Percentiles rank a stretch among this genome's conserved stretches.
Evolutionary conservation across 2,113 vertebrate genomes (phyloP).

Genomic region (Casuarius casuarius): DNA sequence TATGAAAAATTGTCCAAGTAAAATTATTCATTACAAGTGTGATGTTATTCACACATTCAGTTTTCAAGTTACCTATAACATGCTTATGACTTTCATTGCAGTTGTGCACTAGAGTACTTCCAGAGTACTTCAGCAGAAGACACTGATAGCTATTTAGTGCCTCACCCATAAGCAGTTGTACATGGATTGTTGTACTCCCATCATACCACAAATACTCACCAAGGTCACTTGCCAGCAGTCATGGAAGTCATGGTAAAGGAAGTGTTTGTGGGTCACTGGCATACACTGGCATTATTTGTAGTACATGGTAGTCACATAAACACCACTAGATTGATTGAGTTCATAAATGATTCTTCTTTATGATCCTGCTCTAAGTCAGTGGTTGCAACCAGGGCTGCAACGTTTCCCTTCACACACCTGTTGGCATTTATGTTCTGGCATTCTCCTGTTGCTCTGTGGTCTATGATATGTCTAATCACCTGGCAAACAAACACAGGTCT

Average conservation of each 20-base stretch:
- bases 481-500: background rate
- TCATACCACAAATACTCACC: too few species aligned
- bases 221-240: background rate
- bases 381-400: background rate
- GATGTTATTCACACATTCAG: background rate
- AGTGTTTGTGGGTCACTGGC: background rate
- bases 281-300: too few species aligned
- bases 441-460: background rate
- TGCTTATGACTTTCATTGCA: background rate
- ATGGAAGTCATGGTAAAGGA: background rate
- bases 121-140: background rate
- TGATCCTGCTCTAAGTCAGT: background rate
- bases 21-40: background rate
- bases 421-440: background rate
- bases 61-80: background rate
- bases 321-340: background rate
- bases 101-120: background rate
- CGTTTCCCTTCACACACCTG: background rate
- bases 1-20: too few species aligned
- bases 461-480: background rate
- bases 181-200: background rate
- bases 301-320: background rate
- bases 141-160: background rate
- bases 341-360: background rate
- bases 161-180: background rate